Conservation (phyloP, 2,113 vertebrate species). For the Tenrec ecaudatus region DNA sequence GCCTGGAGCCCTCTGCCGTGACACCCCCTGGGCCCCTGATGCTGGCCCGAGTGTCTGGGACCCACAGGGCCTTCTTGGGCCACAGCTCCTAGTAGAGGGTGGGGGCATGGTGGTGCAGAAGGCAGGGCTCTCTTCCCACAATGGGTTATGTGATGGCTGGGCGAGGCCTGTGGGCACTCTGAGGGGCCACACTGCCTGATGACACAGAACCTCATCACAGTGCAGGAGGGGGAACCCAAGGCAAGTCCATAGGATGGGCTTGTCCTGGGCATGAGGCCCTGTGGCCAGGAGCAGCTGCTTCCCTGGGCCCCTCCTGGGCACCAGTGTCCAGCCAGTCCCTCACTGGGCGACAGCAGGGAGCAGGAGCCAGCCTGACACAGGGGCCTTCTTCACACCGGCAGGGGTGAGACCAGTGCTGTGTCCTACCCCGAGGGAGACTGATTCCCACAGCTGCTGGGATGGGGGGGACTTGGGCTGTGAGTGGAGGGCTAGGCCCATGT, state of each 20-base stretch:
- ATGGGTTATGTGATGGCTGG: background rate
- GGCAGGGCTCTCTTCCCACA: rapidly evolving
- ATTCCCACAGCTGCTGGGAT: too few relatives aligned
- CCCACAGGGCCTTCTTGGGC: background rate
- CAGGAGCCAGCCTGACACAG: rapidly evolving
- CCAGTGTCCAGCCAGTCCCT: background rate
- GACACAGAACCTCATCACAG: background rate
- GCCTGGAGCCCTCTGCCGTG: background rate
- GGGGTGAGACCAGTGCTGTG: background rate
- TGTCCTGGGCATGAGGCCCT: background rate
- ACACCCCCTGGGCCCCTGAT: background rate
- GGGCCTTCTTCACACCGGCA: background rate
- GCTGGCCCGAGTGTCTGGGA: too few relatives aligned
- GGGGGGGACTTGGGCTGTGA: background rate
- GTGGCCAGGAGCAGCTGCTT: background rate
- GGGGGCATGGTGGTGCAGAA: rapidly evolving
- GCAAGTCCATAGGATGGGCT: background rate
- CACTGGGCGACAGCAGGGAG: background rate
- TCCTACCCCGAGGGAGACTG: background rate
- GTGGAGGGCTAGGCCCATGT: too few relatives aligned
- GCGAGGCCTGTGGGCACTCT: background rate
- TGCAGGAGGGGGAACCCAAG: rapidly evolving
- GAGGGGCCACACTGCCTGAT: rapidly evolving
- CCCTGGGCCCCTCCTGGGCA: background rate
- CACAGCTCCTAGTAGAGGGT: too few relatives aligned